Evolutionary conservation across 1,140 invertebrate species (phyloP).

Genomic region (Drosophila gunungcola): DNA sequence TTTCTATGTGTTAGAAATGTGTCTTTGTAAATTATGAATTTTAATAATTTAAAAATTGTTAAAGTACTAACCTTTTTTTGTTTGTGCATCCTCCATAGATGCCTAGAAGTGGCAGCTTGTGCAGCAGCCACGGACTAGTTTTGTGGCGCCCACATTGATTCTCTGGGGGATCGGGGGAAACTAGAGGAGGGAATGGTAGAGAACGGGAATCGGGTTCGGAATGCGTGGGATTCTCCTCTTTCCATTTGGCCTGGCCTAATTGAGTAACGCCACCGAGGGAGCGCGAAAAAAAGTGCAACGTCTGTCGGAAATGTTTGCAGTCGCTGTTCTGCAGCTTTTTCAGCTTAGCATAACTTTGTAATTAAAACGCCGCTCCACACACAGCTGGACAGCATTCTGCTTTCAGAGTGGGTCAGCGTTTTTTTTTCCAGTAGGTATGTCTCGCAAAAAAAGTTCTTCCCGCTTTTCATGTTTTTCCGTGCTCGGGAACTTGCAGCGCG

Average conservation of each 20-base stretch:
- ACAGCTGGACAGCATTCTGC: constrained; percentile 41
- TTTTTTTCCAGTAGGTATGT: constrained; percentile 9
- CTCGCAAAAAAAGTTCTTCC: constrained; percentile 26
- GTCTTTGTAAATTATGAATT: too few species aligned
- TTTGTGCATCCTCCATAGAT: constrained; percentile 8
- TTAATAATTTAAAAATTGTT: background rate
- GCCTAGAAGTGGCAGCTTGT: constrained; percentile 17
- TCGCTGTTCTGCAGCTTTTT: constrained; percentile 7
- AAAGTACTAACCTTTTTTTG: background rate
- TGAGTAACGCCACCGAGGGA: constrained; percentile 36
- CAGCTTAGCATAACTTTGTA: constrained; percentile 46
- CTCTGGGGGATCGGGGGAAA: constrained; percentile 1
- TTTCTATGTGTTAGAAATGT: too few species aligned
- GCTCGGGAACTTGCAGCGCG: background rate
- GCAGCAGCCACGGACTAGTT: constrained; percentile 31
- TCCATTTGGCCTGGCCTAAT: constrained; percentile 54
- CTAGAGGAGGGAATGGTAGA: background rate
- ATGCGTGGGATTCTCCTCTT: constrained; percentile 47
- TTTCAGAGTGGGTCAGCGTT: constrained; percentile 46
- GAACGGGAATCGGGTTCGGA: constrained; percentile 33
- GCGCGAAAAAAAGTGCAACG: constrained; percentile 34
- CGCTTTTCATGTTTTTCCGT: constrained; percentile 12
- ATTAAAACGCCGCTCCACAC: constrained; percentile 53
- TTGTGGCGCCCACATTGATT: constrained; percentile 30
- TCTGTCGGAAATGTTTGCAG: constrained; percentile 40